These are phyloP conservation scores for Andrena haemorrhoa DNA, from an alignment of 2,888 invertebrate genomes.

Conservation along the genomic window DNA sequence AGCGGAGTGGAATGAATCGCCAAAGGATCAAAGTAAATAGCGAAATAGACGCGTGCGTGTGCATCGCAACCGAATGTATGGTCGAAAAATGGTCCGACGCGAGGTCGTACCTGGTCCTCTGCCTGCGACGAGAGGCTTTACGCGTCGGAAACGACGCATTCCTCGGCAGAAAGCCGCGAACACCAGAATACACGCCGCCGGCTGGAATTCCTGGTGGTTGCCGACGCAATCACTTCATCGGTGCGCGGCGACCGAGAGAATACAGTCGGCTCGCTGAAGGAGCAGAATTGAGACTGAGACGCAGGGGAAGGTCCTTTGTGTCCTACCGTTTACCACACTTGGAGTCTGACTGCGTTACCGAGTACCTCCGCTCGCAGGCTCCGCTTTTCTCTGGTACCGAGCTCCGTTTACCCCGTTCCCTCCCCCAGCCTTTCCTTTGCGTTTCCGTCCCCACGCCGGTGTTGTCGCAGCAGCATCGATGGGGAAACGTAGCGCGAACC, in stretches of 20 bases:
- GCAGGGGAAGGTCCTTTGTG: slow-evolving; percentile 42
- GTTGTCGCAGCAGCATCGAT: slow-evolving; percentile 40
- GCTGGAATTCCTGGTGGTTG: slow-evolving; percentile 15
- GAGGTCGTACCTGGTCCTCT: too few species aligned
- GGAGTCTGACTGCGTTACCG: slow-evolving; percentile 36
- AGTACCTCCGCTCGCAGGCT: neutral
- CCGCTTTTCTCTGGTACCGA: slow-evolving; percentile 16
- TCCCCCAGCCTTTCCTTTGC: neutral
- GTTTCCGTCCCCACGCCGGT: neutral
- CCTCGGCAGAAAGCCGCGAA: neutral
- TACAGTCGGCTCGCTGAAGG: slow-evolving; percentile 28
- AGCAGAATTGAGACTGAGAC: slow-evolving; percentile 15
- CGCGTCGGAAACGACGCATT: neutral
- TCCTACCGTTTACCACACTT: slow-evolving; percentile 36
- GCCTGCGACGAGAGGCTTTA: neutral
- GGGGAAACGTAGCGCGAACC: slow-evolving; percentile 26
- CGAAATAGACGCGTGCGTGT: neutral
- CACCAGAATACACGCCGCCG: neutral
- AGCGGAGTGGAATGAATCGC: too few species aligned
- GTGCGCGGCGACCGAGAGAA: slow-evolving; percentile 18
- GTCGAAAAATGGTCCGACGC: neutral
- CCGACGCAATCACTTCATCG: slow-evolving; percentile 30
- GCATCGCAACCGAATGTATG: too few species aligned
- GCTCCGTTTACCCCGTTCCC: neutral
- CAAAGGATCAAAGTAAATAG: neutral